A percentile compares a stretch with the other conserved stretches of the same genome.
These are phyloP conservation scores for Tetragnatha montana DNA, from an alignment of 2,888 invertebrate species.

Conservation along the genomic window DNA sequence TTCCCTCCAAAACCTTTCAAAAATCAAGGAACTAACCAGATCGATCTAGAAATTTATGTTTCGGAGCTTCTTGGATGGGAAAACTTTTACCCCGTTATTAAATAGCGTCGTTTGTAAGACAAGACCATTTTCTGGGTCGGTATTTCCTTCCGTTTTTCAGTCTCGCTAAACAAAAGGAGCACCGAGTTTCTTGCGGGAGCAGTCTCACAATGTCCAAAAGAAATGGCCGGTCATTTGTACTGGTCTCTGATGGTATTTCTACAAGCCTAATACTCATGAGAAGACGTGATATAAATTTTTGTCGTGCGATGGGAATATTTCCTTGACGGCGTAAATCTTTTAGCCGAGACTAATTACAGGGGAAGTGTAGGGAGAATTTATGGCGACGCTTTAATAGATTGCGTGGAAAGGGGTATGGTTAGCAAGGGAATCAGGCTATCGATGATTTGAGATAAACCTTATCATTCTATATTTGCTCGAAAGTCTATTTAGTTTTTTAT, in stretches of 20 bases:
- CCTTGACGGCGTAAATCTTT: slow-evolving; percentile 1
- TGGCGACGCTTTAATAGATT: slow-evolving; percentile 7
- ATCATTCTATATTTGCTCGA: background rate
- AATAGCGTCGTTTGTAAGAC: background rate
- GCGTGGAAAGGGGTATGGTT: background rate
- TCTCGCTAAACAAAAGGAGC: background rate
- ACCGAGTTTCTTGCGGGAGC: background rate
- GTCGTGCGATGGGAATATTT: slow-evolving; percentile 7
- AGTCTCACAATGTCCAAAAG: background rate
- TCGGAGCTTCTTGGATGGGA: background rate
- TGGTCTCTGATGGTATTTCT: background rate
- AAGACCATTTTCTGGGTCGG: background rate
- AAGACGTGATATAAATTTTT: slow-evolving; percentile 25
- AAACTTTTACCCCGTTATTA: background rate
- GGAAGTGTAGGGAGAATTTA: slow-evolving; percentile 5
- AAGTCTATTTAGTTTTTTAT: background rate
- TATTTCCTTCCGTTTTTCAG: background rate
- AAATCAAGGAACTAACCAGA: background rate
- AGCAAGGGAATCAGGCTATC: background rate
- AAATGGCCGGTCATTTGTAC: slow-evolving; percentile 6
- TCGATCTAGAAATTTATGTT: background rate
- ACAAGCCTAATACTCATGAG: slow-evolving; percentile 2
- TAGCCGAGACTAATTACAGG: slow-evolving; percentile 20
- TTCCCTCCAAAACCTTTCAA: no score
- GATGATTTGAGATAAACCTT: background rate